Evolutionary conservation across 2,113 vertebrate species (phyloP).

Genomic region (Haemorhous mexicanus): DNA sequence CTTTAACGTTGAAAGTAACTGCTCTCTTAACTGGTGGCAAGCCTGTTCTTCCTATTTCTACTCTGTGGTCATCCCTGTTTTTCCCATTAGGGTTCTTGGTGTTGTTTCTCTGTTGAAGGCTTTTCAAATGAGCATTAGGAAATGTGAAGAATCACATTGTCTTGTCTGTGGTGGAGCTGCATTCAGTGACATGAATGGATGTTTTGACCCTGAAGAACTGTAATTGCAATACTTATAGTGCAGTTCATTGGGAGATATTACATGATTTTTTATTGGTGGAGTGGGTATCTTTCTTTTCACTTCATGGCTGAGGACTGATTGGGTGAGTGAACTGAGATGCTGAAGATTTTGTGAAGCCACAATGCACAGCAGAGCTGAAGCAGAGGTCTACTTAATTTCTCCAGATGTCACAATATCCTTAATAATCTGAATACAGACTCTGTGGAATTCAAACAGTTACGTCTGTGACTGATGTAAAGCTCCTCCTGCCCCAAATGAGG

Average conservation of each 20-base stretch:
- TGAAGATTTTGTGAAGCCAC: neutral
- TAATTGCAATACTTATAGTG: accelerated
- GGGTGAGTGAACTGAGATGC: neutral
- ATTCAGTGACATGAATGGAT: neutral
- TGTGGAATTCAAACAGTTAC: neutral
- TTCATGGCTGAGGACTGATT: neutral
- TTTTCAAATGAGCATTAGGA: neutral
- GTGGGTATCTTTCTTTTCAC: neutral
- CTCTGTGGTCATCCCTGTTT: neutral
- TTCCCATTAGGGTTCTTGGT: neutral
- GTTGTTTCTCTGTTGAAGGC: neutral
- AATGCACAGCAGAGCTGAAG: neutral
- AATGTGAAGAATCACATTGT: neutral
- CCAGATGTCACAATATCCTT: neutral
- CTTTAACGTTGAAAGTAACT: neutral
- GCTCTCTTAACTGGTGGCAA: neutral
- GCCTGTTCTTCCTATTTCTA: neutral
- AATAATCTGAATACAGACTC: neutral
- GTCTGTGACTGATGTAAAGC: neutral
- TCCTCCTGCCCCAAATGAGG: neutral
- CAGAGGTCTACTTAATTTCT: neutral
- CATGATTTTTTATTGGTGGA: neutral
- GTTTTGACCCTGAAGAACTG: neutral
- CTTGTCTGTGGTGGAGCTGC: neutral
- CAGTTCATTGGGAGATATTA: neutral